Evolutionary conservation across 2,888 invertebrate genomes (phyloP), one percentile per base, ranked within the genome.

Genomic region (Terebella lapidaria): DNA sequence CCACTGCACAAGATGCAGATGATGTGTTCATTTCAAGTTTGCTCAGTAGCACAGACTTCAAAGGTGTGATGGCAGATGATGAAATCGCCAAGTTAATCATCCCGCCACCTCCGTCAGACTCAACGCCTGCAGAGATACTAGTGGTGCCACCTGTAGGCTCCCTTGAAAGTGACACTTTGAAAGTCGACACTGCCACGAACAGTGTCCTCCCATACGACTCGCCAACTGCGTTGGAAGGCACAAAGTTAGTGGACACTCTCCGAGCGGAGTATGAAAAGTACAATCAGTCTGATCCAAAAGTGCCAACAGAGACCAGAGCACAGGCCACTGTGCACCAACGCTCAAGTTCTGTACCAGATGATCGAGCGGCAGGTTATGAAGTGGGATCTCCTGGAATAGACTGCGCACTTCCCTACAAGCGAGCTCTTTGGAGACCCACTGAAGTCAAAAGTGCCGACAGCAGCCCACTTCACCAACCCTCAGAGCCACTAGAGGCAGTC

Each of bases 1-100:
- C 42, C 10, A 35, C 42, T 15, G 10, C 42, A 10, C n/a, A 10
- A 10, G 42, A 35, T 35, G 42, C 42, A 35, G 42, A 10, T 15
- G 10, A 10, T 35, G 42, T n/a, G 10, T n/a, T 35, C n/a, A 10
- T 35, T 35, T 35, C 42, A 35, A n/a, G n/a, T 10, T 35, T 35
- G 42, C n/a, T 35, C 42, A 35, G n/a, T 35, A n/a, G 42, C 10
- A 10, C 10, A n/a, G n/a, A 35, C n/a, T 35, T 15, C n/a, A 15
- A 10, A 35, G 42, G 10, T 15, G 10, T 35, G 42, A n/a, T 15
- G n/a, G 10, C n/a, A 35, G 71, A 71, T n/a, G 73, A 72, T 20
- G 71, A 73, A 42, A 68, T 71, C 28, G 65, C 72, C 10, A 70
- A 72, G 5, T 66, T 73, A 51, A 71, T 76, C 26, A 74, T 76